These are phyloP conservation scores for Chelonia mydas DNA, from an alignment of 2,797 vertebrate species.

Conservation along the genomic window DNA sequence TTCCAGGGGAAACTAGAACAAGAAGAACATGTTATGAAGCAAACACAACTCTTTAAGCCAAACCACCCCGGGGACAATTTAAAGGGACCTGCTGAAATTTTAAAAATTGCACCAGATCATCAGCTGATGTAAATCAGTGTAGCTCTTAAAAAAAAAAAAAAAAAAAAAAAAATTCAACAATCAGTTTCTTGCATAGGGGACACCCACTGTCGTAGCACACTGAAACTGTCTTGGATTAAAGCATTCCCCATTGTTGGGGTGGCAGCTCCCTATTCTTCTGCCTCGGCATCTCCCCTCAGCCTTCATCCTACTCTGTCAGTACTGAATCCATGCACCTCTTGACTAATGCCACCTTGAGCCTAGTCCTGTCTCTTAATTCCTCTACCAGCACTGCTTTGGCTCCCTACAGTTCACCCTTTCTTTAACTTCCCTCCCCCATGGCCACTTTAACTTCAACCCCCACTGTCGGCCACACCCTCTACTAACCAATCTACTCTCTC, in stretches of 20 bases:
- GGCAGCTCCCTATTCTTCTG: neutral
- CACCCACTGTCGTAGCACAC: neutral
- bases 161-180: neutral
- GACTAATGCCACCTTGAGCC: neutral
- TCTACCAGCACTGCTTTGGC: neutral
- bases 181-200: neutral
- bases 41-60: neutral
- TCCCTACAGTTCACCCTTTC: neutral
- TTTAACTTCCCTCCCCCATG: neutral
- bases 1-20: conserved; percentile 47
- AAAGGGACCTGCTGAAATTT: neutral
- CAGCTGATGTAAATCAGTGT: neutral
- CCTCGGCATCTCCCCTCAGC: neutral
- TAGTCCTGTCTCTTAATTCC: neutral
- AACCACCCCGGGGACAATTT: neutral
- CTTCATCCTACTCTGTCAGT: neutral
- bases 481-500: neutral
- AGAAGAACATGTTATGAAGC: conserved; percentile 6
- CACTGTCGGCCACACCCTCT: neutral
- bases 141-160: neutral
- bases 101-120: neutral
- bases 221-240: neutral
- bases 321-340: neutral
- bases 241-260: neutral
- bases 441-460: neutral